A percentile compares a stretch with the other conserved stretches of the same genome.
These are phyloP conservation scores for Petrocephalus zakoni DNA, from an alignment of 2,113 vertebrate genomes.

Conservation along the genomic window DNA sequence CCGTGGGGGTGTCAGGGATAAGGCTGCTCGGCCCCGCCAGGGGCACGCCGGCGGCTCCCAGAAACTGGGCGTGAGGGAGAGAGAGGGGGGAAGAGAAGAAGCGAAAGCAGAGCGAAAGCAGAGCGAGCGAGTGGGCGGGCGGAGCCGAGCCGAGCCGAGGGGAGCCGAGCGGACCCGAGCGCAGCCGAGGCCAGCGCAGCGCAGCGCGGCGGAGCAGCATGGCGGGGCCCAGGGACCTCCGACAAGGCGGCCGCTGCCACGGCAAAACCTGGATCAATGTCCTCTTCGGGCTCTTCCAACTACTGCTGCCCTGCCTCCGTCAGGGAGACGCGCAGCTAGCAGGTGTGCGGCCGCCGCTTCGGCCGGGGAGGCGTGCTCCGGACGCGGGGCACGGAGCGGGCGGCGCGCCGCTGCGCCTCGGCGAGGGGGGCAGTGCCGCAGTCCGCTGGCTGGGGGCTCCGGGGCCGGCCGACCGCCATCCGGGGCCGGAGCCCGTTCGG, in stretches of 20 bases:
- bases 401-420: neutral
- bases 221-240: conserved; percentile 79
- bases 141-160: conserved; percentile 41
- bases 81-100: conserved; percentile 24
- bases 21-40: conserved; percentile 26
- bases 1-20: neutral
- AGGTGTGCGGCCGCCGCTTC: conserved; percentile 60
- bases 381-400: neutral
- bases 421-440: neutral
- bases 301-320: conserved; percentile 72
- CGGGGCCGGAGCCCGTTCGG: neutral
- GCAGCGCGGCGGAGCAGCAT: conserved; percentile 68
- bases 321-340: conserved; percentile 78
- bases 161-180: conserved; percentile 37
- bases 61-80: conserved; percentile 19
- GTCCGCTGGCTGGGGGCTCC: neutral
- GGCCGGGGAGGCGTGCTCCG: neutral
- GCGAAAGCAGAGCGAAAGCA: conserved; percentile 36
- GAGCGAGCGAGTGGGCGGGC: no score
- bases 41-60: conserved; percentile 10
- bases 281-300: conserved; percentile 74
- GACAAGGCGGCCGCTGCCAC: conserved; percentile 70
- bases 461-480: neutral
- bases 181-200: conserved; percentile 40
- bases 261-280: conserved; percentile 80